Conservation (phyloP, 2,113 vertebrate species). For the Aphyosemion australe region DNA sequence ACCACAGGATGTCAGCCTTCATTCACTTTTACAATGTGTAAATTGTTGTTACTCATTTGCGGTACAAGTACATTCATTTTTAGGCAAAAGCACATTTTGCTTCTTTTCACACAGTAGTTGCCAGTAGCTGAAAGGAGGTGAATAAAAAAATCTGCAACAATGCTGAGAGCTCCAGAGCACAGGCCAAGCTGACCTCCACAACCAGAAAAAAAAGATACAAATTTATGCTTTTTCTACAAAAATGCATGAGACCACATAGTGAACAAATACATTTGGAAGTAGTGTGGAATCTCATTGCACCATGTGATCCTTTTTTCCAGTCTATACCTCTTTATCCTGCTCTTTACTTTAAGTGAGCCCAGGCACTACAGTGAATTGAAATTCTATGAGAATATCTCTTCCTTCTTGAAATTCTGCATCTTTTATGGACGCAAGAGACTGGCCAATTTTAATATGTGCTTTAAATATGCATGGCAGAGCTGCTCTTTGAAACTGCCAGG, state of each 20-base stretch:
- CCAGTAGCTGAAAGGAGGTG: constrained; percentile 32
- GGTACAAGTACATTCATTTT: constrained; percentile 5
- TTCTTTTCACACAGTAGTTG: constrained; percentile 18
- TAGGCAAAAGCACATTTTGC: constrained; percentile 34
- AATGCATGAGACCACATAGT: constrained; percentile 28
- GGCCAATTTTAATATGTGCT: constrained; percentile 36
- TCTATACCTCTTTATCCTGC: constrained; percentile 20
- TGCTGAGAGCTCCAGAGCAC: constrained; percentile 38
- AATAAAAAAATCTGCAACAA: constrained; percentile 15
- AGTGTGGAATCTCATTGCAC: constrained; percentile 16
- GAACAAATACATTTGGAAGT: constrained; percentile 30
- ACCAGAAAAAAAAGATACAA: constrained; percentile 23
- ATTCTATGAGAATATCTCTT: constrained; percentile 22
- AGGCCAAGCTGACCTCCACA: constrained; percentile 33
- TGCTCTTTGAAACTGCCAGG: constrained; percentile 25
- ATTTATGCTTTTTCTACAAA: constrained; percentile 39
- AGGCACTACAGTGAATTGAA: constrained; percentile 24
- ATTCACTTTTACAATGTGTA: too few species aligned
- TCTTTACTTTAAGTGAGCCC: constrained; percentile 29
- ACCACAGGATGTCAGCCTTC: too few species aligned
- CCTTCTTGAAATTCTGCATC: constrained; percentile 29
- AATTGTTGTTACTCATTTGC: too few species aligned
- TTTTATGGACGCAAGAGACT: constrained; percentile 23
- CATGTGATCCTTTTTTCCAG: constrained; percentile 14
- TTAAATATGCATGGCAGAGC: constrained; percentile 24